Percentiles rank a stretch among this genome's conserved stretches.
phyloP scores from a whole-genome alignment of 2,113 vertebrate species.

The Herpetotheres cachinnans region DNA sequence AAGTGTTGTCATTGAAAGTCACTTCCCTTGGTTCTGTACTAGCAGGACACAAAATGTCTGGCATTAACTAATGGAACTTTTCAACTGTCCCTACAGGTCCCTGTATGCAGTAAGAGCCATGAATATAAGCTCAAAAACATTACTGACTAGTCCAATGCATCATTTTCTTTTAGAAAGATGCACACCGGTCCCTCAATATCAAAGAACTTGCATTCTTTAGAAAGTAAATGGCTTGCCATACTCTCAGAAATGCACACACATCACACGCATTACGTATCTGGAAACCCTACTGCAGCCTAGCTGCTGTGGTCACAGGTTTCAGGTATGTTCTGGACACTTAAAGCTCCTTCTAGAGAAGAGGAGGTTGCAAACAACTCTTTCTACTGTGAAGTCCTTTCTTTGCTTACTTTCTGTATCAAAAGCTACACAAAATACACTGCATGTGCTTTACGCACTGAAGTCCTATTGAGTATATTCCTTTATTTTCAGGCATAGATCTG shows the following conservation, averaged over 20 bases:
- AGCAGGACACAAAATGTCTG: neutral
- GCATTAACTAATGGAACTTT: neutral
- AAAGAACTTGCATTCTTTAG: neutral
- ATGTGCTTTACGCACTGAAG: neutral
- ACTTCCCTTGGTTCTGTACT: neutral
- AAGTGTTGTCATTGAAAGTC: neutral
- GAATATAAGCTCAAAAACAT: neutral
- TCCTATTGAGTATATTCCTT: neutral
- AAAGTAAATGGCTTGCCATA: neutral
- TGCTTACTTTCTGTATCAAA: neutral
- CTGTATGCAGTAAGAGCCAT: neutral
- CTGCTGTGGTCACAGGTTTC: neutral
- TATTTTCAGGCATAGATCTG: neutral
- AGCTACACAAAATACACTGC: neutral
- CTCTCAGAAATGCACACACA: neutral
- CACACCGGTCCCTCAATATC: neutral
- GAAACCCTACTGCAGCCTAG: neutral
- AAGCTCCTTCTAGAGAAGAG: neutral
- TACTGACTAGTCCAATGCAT: neutral
- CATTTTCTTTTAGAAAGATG: neutral
- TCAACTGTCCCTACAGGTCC: neutral
- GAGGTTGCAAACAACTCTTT: neutral
- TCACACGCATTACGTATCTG: fast-evolving
- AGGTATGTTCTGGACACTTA: neutral
- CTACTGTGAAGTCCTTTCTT: neutral